Base-by-base conservation (phyloP, 1,140 invertebrate species). In the Bicyclus anynana region DNA sequence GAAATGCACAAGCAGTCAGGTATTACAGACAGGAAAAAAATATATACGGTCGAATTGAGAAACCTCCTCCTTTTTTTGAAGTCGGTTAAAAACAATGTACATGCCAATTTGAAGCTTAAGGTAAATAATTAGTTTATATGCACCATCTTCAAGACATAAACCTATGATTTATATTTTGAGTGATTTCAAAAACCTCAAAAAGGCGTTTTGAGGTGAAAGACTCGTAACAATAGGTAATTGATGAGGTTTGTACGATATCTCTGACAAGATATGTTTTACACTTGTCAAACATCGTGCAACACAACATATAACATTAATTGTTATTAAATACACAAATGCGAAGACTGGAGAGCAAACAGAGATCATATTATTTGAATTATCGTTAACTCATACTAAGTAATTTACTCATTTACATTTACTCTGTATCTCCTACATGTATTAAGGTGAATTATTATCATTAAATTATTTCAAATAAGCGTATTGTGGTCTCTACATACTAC, bases 331-430 rank as follows among this genome's bases (percentile, higher is more conserved):
- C 65, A 57, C 51, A 57, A 53, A 59, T 62, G 53, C 62, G 55
- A 53, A 72, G 58, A 49, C 47, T 70, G 65, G 65, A 74, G 69
- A 73, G 69, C 69, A 67, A 68, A 64, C 65, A 71, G 72, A 75
- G 67, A 77, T 75, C 72, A 71, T 55, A 49, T 49, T 55, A 69
- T 65, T 69, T 64, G 48, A 52, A 53, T 55, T 59, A 62, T 59
- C 55, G 50, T 38, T 48, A 59, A 49, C 17, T 60, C 44, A n/a
- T 20, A 44, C 40, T 51, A 51, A 21, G 29, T 51, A 55, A 60
- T 42, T 54, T n/a, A n/a, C n/a, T n/a, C n/a, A n/a, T n/a, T n/a
- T n/a, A 51, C 27, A 55, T 61, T 49, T 55, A 53, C 35, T 53
- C 29, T 49, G 57, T 38, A 60, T 12, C 27, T 46, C 16, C 16